Conservation (phyloP, 92 coral and sea anemone genomes). For the Phymanthus crucifer region DNA sequence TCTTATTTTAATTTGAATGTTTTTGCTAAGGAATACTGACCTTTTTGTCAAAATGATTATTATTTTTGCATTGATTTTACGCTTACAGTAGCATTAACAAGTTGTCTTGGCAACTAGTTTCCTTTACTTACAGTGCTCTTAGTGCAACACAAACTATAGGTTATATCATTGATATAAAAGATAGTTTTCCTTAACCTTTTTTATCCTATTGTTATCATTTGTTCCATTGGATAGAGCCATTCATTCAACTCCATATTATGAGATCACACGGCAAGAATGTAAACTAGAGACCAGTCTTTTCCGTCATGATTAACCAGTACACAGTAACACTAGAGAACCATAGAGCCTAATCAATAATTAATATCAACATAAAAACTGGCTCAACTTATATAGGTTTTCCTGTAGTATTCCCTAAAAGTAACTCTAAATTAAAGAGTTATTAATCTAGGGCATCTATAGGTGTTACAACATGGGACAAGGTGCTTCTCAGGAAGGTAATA, state of each 20-base stretch:
- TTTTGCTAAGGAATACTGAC: no score
- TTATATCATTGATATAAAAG: conserved; percentile 2
- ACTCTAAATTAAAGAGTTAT: background rate
- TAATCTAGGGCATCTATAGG: background rate
- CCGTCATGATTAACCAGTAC: background rate
- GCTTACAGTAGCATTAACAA: background rate
- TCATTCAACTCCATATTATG: conserved; percentile 18
- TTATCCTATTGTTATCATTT: conserved; percentile 16
- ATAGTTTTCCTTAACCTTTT: background rate
- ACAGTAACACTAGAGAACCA: background rate
- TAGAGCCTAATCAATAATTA: conserved; percentile 54
- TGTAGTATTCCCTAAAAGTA: background rate
- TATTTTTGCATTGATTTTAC: no score
- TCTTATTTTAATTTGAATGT: no score
- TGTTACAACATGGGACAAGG: conserved; percentile 87
- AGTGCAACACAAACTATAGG: background rate
- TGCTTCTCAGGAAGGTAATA: conserved; percentile 79
- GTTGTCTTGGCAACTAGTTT: background rate
- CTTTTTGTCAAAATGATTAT: no score
- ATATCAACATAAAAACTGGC: conserved; percentile 32
- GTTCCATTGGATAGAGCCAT: conserved; percentile 18
- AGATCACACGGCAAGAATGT: conserved; percentile 52
- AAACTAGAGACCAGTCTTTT: conserved; percentile 61
- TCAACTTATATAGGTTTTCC: conserved; percentile 18
- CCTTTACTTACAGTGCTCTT: background rate